Conservation (phyloP, 2,888 invertebrate species). For the Auanema freiburgensis region DNA sequence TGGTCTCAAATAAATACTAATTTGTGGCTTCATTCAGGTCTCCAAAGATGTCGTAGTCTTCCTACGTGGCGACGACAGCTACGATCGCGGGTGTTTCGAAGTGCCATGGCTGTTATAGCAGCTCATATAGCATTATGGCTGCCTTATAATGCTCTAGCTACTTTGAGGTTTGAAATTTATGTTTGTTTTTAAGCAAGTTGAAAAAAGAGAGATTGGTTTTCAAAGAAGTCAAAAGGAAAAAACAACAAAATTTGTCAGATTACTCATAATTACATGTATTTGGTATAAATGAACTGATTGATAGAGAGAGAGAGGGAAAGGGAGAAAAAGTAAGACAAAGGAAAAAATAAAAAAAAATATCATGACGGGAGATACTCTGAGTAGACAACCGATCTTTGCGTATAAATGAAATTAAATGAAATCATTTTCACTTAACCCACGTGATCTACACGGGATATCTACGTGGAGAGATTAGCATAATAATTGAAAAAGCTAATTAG, state of each 20-base stretch:
- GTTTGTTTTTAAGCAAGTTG: neutral
- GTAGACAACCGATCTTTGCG: too few species aligned
- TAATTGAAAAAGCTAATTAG: too few species aligned
- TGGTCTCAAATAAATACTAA: neutral
- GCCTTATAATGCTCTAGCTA: conserved; percentile 53
- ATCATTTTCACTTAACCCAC: too few species aligned
- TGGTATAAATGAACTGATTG: neutral
- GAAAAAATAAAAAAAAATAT: too few species aligned
- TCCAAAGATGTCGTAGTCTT: conserved; percentile 11
- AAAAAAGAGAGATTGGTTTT: neutral
- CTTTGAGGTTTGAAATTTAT: conserved; percentile 25
- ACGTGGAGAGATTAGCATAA: too few species aligned
- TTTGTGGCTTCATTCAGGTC: neutral
- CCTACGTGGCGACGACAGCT: conserved; percentile 28
- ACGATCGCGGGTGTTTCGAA: conserved; percentile 51
- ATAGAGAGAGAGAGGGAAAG: too few species aligned
- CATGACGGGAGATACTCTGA: too few species aligned
- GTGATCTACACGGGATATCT: too few species aligned
- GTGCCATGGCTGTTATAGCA: conserved; percentile 50
- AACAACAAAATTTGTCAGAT: neutral
- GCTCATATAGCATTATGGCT: conserved; percentile 55
- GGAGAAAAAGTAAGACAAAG: too few species aligned
- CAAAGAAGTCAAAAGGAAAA: neutral
- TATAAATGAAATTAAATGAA: too few species aligned
- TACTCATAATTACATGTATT: neutral